These are phyloP conservation scores for Pristionchus mayeri DNA, from an alignment of 2,888 invertebrate species.

Conservation along the genomic window DNA sequence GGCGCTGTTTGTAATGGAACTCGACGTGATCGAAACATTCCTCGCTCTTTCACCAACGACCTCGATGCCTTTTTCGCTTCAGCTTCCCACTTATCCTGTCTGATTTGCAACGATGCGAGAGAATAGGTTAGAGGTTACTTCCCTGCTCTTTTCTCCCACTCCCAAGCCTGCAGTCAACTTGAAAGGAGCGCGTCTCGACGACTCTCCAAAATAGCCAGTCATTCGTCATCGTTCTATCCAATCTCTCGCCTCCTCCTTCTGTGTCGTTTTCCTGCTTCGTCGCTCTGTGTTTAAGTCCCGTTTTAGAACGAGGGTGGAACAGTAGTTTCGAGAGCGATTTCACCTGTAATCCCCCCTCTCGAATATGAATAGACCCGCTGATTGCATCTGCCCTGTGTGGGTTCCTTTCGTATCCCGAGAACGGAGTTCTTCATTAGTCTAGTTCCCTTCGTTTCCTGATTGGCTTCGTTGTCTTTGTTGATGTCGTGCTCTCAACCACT, in stretches of 20 bases:
- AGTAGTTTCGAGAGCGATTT: background rate
- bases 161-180: background rate
- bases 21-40: background rate
- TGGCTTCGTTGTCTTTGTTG: background rate
- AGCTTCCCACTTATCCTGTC: no score
- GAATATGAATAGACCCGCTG: background rate
- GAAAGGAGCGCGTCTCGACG: constrained; percentile 1
- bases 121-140: constrained; percentile 28
- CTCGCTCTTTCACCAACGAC: background rate
- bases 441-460: background rate
- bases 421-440: background rate
- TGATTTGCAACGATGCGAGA: background rate
- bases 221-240: constrained; percentile 14
- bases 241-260: constrained; percentile 12
- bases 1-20: background rate
- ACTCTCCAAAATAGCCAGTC: constrained; percentile 13
- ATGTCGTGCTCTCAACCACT: background rate
- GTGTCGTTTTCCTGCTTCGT: background rate
- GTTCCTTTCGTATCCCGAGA: no score
- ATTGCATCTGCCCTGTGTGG: constrained; percentile 13
- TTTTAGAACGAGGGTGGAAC: background rate
- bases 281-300: background rate
- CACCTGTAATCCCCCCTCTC: background rate
- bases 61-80: background rate
- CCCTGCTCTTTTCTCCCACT: background rate